Percentiles rank a stretch among this genome's conserved stretches.
Conservation (phyloP, 2,888 invertebrate genomes). For the Rapana venosa region DNA sequence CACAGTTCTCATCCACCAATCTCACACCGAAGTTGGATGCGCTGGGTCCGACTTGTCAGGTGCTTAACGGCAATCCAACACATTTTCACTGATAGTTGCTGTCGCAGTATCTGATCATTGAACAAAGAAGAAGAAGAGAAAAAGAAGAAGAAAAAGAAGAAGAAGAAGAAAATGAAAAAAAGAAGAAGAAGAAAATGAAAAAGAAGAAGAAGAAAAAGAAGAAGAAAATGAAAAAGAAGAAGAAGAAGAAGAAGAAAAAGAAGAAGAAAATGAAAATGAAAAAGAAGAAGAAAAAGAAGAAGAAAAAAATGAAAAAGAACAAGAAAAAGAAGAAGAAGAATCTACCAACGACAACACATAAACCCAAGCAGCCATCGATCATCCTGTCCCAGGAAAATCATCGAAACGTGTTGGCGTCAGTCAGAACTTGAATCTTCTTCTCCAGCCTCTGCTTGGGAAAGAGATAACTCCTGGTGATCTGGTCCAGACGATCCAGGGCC, state of each 20-base stretch:
- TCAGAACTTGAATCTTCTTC: conserved; percentile 81
- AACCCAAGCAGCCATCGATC: not conserved
- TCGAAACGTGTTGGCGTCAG: conserved; percentile 22
- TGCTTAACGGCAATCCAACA: no score
- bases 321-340: not conserved
- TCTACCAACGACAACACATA: no score
- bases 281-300: not conserved
- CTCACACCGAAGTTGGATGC: no score
- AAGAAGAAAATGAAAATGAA: not conserved
- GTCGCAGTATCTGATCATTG: no score
- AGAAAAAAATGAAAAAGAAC: not conserved
- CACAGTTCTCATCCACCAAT: no score
- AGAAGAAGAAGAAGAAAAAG: not conserved
- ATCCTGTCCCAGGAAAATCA: not conserved
- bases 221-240: not conserved
- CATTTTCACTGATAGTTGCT: no score
- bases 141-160: no score
- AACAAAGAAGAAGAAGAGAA: no score
- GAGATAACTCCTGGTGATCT: conserved; percentile 83
- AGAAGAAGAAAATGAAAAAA: no score
- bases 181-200: no score
- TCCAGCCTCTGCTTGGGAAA: conserved; percentile 82
- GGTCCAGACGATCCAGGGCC: conserved; percentile 87
- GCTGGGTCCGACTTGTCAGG: no score
- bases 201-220: not conserved